A percentile compares a stretch with the other conserved stretches of the same genome.
Evolutionary conservation across 1,140 invertebrate genomes (phyloP).

Genomic region (Hypothenemus hampei): DNA sequence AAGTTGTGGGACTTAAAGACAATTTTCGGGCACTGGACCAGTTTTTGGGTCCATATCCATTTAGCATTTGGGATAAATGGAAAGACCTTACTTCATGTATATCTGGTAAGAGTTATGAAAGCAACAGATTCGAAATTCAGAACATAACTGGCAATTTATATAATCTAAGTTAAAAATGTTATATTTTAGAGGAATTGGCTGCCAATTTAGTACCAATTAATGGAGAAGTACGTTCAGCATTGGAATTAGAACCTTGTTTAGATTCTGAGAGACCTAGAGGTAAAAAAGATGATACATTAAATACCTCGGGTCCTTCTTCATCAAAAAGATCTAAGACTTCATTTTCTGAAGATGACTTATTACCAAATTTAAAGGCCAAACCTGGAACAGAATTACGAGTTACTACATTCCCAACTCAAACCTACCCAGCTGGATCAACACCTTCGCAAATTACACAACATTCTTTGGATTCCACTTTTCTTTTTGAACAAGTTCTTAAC

Average conservation of each 20-base stretch:
- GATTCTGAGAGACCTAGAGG: constrained; percentile 59
- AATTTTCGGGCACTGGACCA: constrained; percentile 76
- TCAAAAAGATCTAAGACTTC: constrained; percentile 38
- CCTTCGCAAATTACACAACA: constrained; percentile 82
- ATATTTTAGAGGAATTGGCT: constrained; percentile 46
- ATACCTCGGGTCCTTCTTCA: constrained; percentile 1
- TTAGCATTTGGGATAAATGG: constrained; percentile 84
- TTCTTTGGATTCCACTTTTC: constrained; percentile 78
- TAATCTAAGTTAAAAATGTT: neutral
- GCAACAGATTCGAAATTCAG: constrained; percentile 1
- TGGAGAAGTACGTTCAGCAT: constrained; percentile 61
- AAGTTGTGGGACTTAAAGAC: constrained; percentile 56
- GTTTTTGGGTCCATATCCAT: constrained; percentile 87
- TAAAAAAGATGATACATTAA: constrained; percentile 30
- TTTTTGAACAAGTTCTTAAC: constrained; percentile 63
- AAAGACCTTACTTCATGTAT: constrained; percentile 73
- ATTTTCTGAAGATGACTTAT: constrained; percentile 61
- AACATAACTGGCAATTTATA: neutral
- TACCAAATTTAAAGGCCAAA: constrained; percentile 77
- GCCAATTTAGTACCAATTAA: constrained; percentile 57
- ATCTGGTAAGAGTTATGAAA: constrained; percentile 47
- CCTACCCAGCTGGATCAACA: constrained; percentile 70
- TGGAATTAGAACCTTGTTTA: constrained; percentile 62
- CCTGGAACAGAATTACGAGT: constrained; percentile 77
- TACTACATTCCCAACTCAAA: constrained; percentile 67